Conservation (phyloP, 2,888 invertebrate species). For the Synanthedon myopaeformis region DNA sequence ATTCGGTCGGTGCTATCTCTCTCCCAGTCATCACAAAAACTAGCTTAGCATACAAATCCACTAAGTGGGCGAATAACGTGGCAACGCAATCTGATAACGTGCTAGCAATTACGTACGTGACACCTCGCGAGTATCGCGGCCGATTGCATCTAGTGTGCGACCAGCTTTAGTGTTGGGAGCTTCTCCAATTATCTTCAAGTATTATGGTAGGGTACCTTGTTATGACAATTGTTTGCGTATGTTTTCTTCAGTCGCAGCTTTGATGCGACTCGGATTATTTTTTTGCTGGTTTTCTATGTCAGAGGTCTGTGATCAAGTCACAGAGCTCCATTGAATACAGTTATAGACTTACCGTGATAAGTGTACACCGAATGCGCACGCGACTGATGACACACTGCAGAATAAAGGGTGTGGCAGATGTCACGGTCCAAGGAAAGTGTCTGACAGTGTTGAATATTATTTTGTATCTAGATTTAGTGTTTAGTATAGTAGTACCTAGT, state of each 20-base stretch:
- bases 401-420: too few relatives aligned
- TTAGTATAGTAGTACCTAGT: too few relatives aligned
- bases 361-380: too few relatives aligned
- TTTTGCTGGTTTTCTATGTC: slow-evolving; percentile 14
- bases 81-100: slow-evolving; percentile 2
- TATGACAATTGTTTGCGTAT: slow-evolving; percentile 9
- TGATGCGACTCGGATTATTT: slow-evolving; percentile 18
- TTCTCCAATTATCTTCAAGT: slow-evolving; percentile 40
- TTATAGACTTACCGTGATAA: too few relatives aligned
- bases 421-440: too few relatives aligned
- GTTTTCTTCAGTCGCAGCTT: not conserved
- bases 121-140: slow-evolving; percentile 30
- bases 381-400: too few relatives aligned
- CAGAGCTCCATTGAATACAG: too few relatives aligned
- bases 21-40: slow-evolving; percentile 29
- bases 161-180: slow-evolving; percentile 29
- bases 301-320: too few relatives aligned
- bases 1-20: slow-evolving; percentile 15
- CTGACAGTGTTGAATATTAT: too few relatives aligned
- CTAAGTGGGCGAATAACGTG: slow-evolving; percentile 41
- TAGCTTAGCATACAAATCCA: slow-evolving; percentile 55
- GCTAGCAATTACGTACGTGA: slow-evolving; percentile 59
- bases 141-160: not conserved
- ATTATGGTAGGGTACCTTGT: not conserved
- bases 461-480: too few relatives aligned